Conservation (phyloP, 2,113 vertebrate genomes). For the Thunnus maccoyii region DNA sequence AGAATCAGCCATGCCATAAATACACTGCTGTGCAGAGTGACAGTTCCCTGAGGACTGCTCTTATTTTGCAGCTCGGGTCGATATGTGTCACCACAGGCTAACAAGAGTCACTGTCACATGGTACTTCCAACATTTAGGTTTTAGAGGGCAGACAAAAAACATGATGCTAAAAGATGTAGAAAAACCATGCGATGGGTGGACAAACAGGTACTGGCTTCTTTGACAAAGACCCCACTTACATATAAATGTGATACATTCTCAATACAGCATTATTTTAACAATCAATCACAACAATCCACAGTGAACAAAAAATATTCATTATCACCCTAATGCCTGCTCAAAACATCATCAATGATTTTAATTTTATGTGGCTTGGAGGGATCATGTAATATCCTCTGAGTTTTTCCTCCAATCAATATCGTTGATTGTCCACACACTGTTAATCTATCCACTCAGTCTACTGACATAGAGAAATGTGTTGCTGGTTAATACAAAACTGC, state of each 20-base stretch:
- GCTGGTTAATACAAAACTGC: neutral
- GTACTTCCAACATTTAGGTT: slow-evolving; percentile 10
- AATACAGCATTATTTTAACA: neutral
- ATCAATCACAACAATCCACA: neutral
- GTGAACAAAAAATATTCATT: neutral
- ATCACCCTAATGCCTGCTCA: neutral
- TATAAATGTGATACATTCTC: neutral
- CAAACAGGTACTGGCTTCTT: neutral
- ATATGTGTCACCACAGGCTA: slow-evolving; percentile 44
- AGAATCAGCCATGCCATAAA: slow-evolving; percentile 32
- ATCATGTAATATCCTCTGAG: neutral
- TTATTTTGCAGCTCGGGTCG: slow-evolving; percentile 40
- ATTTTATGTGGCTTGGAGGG: neutral
- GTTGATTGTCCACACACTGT: neutral
- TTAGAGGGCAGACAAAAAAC: slow-evolving; percentile 6
- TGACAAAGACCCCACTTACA: neutral
- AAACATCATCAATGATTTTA: neutral
- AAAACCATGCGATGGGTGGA: neutral
- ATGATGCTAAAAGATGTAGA: slow-evolving; percentile 16
- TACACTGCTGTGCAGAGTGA: slow-evolving; percentile 31
- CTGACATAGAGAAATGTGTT: neutral
- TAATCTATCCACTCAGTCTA: slow-evolving; percentile 29
- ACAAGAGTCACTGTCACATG: slow-evolving; percentile 43
- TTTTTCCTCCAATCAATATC: slow-evolving; percentile 6
- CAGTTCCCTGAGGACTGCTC: slow-evolving; percentile 42